Percentiles rank a stretch among this genome's conserved stretches.
phyloP scores from a whole-genome alignment of 1,140 invertebrate species.

The Scaptomyza pallida region DNA sequence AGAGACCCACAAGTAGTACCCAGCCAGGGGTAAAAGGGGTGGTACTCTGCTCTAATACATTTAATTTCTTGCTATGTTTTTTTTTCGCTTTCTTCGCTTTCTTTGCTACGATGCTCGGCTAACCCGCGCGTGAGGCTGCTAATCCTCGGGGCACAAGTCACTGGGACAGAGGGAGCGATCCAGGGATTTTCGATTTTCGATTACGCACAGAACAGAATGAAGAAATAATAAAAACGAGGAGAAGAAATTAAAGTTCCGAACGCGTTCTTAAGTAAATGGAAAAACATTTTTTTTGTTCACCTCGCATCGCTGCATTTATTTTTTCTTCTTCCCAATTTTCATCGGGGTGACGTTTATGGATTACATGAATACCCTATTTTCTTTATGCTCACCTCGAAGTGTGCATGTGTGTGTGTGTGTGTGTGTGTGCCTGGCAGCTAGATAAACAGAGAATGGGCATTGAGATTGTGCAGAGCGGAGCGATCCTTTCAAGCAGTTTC shows the following conservation, averaged over 20 bases:
- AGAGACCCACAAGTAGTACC: too few relatives aligned
- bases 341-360: constrained; percentile 80
- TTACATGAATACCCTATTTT: constrained; percentile 71
- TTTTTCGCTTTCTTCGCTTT: background rate
- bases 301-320: constrained; percentile 58
- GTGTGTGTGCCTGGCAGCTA: constrained; percentile 16
- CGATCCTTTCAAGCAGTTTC: constrained; percentile 20
- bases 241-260: too few relatives aligned
- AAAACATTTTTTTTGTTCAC: constrained; percentile 70
- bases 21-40: constrained; percentile 50
- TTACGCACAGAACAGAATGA: constrained; percentile 5
- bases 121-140: constrained; percentile 50
- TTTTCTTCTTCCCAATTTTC: constrained; percentile 43
- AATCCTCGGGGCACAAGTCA: constrained; percentile 69
- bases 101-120: constrained; percentile 1
- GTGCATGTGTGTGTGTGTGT: constrained; percentile 2
- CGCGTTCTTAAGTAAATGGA: constrained; percentile 40
- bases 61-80: constrained; percentile 75
- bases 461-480: constrained; percentile 12
- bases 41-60: constrained; percentile 67
- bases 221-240: too few relatives aligned
- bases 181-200: background rate
- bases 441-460: constrained; percentile 42
- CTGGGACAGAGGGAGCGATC: constrained; percentile 13
- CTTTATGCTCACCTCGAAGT: background rate